Base-by-base conservation (phyloP, 1,140 invertebrate species). In the Cepaea nemoralis region DNA sequence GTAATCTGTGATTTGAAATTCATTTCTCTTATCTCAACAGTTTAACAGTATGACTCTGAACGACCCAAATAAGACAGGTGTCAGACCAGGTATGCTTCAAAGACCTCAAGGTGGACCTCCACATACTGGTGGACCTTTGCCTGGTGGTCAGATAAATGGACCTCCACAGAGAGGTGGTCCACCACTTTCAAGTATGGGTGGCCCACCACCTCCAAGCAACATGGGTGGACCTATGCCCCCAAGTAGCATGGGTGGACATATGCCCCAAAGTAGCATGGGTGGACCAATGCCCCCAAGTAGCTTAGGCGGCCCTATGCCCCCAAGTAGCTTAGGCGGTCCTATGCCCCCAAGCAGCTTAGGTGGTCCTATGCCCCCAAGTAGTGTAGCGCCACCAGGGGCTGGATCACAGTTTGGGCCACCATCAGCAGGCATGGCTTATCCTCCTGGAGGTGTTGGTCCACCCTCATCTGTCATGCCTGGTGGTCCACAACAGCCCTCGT, bases 331-430 rank as follows among this genome's bases (percentile, higher is more conserved):
- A 31, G 45, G 45, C 8, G 45, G n/a, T n/a, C n/a, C n/a, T n/a
- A n/a, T n/a, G n/a, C 66, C 74, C 27, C n/a, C 39, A 33, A 48
- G 78, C 22, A 42, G 40, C 33, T 70, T 83, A 67, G 77, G 33
- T 39, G n/a, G n/a, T n/a, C n/a, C n/a, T n/a, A 63, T 66, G n/a
- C 83, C 80, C 2, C 78, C 84, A 50, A 55, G n/a, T 24, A 55
- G 19, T 55, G 19, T 22, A 14, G 19, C 50, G n/a, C 73, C 76
- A 14, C 80, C 77, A 66, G 71, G 45, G n/a, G 67, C 69, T 73
- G 50, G 50, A 24, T 16, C 42, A 45, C 42, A 16, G 6, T 6
- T 22, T 22, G 50, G 50, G 22, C 66, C 66, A 35, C 66, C 66
- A 8, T 31, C 10, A 69, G n/a, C 37, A 33, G 35, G 66, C 27